phyloP scores from a whole-genome alignment of 2,113 vertebrate species.

The Jaculus jaculus region DNA sequence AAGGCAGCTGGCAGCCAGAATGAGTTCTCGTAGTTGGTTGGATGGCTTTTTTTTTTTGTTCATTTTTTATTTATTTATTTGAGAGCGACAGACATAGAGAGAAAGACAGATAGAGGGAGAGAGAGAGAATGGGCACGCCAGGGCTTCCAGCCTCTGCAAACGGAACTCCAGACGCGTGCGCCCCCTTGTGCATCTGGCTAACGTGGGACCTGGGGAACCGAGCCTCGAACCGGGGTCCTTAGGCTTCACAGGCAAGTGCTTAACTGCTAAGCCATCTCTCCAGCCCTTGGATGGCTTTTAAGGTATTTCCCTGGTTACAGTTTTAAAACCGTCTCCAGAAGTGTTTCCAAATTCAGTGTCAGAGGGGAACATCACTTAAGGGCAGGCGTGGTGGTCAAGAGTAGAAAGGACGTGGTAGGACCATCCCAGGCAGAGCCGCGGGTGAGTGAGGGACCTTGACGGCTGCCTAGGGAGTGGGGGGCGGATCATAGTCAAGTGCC shows the following conservation, averaged over 20 bases:
- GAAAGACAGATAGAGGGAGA: too few species aligned
- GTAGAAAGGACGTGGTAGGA: background rate
- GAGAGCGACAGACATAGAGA: too few species aligned
- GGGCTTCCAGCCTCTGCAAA: too few species aligned
- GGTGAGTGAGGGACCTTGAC: background rate
- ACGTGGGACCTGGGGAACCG: too few species aligned
- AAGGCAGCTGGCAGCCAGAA: constrained; percentile 17
- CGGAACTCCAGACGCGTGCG: too few species aligned
- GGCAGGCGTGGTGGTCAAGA: background rate
- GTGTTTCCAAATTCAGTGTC: constrained; percentile 22
- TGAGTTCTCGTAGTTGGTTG: constrained; percentile 23
- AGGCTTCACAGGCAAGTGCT: too few species aligned
- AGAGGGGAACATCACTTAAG: background rate
- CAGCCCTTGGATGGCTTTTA: constrained; percentile 65
- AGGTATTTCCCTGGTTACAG: background rate
- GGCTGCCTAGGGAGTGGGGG: background rate
- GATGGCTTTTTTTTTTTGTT: too few species aligned
- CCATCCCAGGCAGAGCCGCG: fast-evolving
- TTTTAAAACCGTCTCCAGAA: background rate
- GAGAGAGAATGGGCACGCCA: too few species aligned
- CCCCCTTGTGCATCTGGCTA: too few species aligned
- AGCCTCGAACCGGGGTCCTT: too few species aligned
- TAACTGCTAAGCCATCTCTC: too few species aligned
- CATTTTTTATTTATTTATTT: too few species aligned
- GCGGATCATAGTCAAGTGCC: background rate